Conservation (phyloP, 30 jellyfish, hydroid and myxozoan species). For the Nemopilema nomurai region DNA sequence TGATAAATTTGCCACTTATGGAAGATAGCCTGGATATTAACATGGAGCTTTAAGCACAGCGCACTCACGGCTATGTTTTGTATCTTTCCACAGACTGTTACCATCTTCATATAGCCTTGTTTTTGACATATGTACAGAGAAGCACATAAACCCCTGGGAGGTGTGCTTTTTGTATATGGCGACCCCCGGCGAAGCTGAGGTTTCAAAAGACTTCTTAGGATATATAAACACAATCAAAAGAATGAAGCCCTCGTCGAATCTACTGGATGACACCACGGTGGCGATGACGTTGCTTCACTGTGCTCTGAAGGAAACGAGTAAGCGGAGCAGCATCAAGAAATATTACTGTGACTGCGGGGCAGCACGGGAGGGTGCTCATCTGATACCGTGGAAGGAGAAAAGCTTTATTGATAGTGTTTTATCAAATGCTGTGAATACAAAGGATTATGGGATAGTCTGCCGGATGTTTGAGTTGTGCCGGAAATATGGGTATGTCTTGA, state of each 20-base stretch:
- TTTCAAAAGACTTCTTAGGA: conserved; percentile 27
- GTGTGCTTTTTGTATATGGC: conserved; percentile 58
- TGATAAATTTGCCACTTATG: no score
- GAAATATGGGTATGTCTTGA: conserved; percentile 42
- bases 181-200: conserved; percentile 1
- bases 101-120: conserved; percentile 56
- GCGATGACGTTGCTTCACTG: conserved; percentile 63
- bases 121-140: conserved; percentile 60
- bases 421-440: conserved; percentile 5
- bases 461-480: conserved; percentile 48
- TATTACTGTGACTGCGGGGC: conserved; percentile 60
- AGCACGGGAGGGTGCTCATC: conserved; percentile 69
- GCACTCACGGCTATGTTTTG: no score
- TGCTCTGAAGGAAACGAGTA: conserved; percentile 25
- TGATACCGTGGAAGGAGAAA: conserved; percentile 45
- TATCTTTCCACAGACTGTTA: conserved; percentile 57
- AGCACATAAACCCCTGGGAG: conserved; percentile 62
- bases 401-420: conserved; percentile 49
- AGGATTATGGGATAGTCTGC: conserved; percentile 33
- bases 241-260: conserved; percentile 41
- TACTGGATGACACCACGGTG: conserved; percentile 38
- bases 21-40: no score
- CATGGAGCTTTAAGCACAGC: no score
- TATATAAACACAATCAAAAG: conserved; percentile 40
- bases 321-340: conserved; percentile 11